A percentile compares a stretch with the other conserved stretches of the same genome.
These are phyloP conservation scores for Candidula unifasciata DNA, from an alignment of 2,888 invertebrate genomes.

Conservation along the genomic window DNA sequence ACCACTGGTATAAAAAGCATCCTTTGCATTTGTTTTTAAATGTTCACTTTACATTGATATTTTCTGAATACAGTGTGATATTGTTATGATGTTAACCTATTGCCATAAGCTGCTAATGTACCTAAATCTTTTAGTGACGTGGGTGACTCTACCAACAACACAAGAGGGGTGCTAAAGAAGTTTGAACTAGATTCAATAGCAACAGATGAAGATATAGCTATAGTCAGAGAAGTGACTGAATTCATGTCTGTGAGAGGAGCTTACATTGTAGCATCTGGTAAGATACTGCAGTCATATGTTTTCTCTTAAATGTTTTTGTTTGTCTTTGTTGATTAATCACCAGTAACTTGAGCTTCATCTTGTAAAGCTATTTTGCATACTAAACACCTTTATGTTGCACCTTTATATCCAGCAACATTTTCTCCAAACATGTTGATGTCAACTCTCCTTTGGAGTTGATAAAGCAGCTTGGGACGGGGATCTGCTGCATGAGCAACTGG, in stretches of 20 bases:
- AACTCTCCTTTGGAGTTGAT: no score
- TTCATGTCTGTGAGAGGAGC: conserved; percentile 86
- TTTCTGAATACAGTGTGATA: not conserved
- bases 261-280: conserved; percentile 60
- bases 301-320: not conserved
- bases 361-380: no score
- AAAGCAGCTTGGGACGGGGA: no score
- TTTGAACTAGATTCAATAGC: conserved; percentile 76
- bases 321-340: not conserved
- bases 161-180: conserved; percentile 78
- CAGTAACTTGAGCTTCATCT: no score
- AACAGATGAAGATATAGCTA: conserved; percentile 82
- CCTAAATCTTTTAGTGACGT: conserved; percentile 55
- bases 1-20: no score
- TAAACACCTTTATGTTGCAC: no score
- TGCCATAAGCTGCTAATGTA: no score
- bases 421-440: no score
- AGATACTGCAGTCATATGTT: not conserved
- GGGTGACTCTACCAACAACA: conserved; percentile 53
- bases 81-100: not conserved
- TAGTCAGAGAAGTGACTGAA: conserved; percentile 84
- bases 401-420: no score
- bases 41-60: no score
- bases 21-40: no score
- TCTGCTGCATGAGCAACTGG: no score